These are phyloP conservation scores for Climacteris rufus DNA, from an alignment of 2,113 vertebrate genomes.

Conservation along the genomic window DNA sequence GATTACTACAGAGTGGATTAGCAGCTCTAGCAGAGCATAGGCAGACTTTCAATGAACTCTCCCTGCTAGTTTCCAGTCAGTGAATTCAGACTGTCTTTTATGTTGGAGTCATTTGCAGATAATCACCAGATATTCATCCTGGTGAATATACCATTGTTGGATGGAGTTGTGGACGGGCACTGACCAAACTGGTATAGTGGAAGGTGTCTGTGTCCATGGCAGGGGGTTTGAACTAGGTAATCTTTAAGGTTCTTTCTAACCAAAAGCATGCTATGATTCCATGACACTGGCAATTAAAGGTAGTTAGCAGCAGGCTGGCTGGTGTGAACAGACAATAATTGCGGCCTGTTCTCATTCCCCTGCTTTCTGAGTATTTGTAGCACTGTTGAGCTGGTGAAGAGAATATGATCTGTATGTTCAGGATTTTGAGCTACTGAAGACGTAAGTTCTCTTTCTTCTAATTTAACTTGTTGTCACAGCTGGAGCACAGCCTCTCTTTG, in stretches of 20 bases:
- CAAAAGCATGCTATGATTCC: not conserved
- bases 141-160: not conserved
- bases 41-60: not conserved
- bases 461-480: not conserved
- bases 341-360: not conserved
- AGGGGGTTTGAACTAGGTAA: not conserved
- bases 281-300: not conserved
- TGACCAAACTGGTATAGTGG: not conserved
- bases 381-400: not conserved
- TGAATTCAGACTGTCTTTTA: not conserved
- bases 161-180: not conserved
- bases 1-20: not conserved
- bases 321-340: not conserved
- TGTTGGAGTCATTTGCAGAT: not conserved
- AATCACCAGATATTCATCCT: not conserved
- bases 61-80: not conserved
- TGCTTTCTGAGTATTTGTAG: not conserved
- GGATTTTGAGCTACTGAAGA: not conserved
- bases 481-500: not conserved
- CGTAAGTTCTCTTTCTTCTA: not conserved
- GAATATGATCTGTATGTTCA: not conserved
- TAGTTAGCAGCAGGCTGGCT: not conserved
- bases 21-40: not conserved
- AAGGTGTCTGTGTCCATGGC: not conserved
- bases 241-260: not conserved